Evolutionary conservation across 2,888 invertebrate species (phyloP), one percentile per base, ranked within the genome.

Genomic region (Xylocampa areola): DNA sequence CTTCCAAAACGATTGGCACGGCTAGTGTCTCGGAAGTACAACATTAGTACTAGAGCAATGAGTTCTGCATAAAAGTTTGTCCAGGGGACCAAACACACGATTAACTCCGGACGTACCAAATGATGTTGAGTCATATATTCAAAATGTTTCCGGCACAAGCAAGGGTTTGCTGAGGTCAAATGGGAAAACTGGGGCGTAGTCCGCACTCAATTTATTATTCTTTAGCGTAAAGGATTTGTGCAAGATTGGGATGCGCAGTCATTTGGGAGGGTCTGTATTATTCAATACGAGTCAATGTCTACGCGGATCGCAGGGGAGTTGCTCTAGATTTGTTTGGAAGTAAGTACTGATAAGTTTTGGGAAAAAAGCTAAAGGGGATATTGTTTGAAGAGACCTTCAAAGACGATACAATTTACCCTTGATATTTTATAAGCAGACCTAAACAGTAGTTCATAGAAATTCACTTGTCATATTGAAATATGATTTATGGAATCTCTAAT

Each of bases 101-200:
- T 48, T 53, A 33, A 36, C 27, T 73, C 55, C 76, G 76, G 73
- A 68, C 55, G 73, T 32, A 11, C 17, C 64, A 50, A 69, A 64
- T 68, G 30, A 64, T 68, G 51, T 30, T 45, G 59, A 52, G 45
- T 30, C 52, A 51, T 68, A 57, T 60, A 60, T 49, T 54, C 51
- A 37, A 33, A 54, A 71, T 69, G 58, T 65, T 69, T 73, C 73
- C 73, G 70, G 66, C 40, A 32, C 52, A 48, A 32, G 21, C 68
- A 25, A 60, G 52, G 65, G 73, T 58, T 68, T 65, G 65, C 58
- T 50, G 70, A 73, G 77, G 70, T 73, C 73, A 69, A 57, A 54
- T 23, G 52, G 66, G 53, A 65, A 65, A 58, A 37, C 44, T 21
- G 25, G 57, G 68, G 54, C 68, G 73, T 53, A 41, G 53, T 35